Percentiles rank a stretch among this genome's conserved stretches.
Conservation (phyloP, 2,113 vertebrate species). For the Mobula birostris region DNA sequence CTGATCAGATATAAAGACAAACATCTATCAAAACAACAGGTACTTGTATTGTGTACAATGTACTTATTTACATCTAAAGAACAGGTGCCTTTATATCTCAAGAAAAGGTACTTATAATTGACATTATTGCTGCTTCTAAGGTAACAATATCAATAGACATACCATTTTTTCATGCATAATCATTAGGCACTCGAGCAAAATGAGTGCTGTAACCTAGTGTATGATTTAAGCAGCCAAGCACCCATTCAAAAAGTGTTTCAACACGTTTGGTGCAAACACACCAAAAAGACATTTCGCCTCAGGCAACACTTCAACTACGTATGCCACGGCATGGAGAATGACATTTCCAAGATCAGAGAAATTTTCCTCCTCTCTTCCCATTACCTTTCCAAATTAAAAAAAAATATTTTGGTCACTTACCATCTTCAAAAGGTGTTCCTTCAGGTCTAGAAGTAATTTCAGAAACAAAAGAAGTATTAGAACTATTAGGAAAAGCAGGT, state of each 20-base stretch:
- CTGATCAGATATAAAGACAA: background rate
- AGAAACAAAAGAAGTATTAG: background rate
- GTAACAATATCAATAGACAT: background rate
- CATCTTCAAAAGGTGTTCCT: conserved; percentile 97
- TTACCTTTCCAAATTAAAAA: background rate
- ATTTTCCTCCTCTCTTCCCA: background rate
- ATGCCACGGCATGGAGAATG: background rate
- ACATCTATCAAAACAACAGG: no score
- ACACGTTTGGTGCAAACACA: background rate
- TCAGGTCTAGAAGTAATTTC: conserved; percentile 72
- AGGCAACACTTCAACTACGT: background rate
- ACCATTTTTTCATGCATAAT: background rate
- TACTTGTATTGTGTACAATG: no score
- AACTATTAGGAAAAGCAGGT: background rate
- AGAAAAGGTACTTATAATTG: background rate
- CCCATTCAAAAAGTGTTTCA: background rate
- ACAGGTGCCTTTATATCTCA: background rate
- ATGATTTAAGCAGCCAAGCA: background rate
- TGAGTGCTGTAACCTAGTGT: background rate
- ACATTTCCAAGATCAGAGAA: background rate
- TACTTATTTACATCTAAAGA: background rate
- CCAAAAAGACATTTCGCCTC: no score
- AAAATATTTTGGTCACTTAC: conserved; percentile 58
- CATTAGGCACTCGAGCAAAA: background rate
- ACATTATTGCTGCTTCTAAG: background rate